Base-by-base conservation (phyloP, 2,113 vertebrate genomes). In the Corydoras sp. region DNA sequence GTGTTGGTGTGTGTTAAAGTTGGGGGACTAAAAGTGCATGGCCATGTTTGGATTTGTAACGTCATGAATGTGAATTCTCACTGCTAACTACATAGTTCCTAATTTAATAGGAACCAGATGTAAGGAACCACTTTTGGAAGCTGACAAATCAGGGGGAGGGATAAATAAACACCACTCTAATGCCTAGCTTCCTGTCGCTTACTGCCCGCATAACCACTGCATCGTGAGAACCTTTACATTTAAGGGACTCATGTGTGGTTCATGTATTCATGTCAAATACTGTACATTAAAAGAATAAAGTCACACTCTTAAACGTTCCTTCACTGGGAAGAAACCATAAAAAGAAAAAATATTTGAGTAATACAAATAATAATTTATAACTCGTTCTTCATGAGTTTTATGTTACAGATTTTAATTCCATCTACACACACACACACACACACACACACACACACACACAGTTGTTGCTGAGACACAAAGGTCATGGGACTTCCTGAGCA, bases 401-500 rank as follows among this genome's bases (percentile, higher is more conserved):
- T 43, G 35, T 43, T 43, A 43, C 35, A 43, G 35, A 43, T 43
- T 43, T 43, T 43, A 5, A 5, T 31, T 9, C 8, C 8, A 14
- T 49, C 12, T 35, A 35, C 13, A 56, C 53, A 14, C 13, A 15
- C 2, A 18, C 15, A 43, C 35, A 64, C 10, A 6, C 10, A 24
- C 49, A 32, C 51, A 54, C 18, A 54, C 18, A 18, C 15, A 43
- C 35, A 64, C 10, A 6, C 10, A 24, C 49, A 32, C 51, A 54
- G 54, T n/a, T 10, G 13, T 48, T n/a, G 53, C 30, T 65, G 68
- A 66, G 56, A 66, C 71, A 71, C 68, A 71, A 32, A 71, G 76
- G 72, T 71, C 72, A 78, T 78, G 72, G 48, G 72, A 78, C 54
- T 78, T 78, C 76, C 76, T 74, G 72, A 71, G 71, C 3, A 51